Evolutionary conservation across 2,888 invertebrate species (phyloP).

Genomic region (Drosophila longiperda): DNA sequence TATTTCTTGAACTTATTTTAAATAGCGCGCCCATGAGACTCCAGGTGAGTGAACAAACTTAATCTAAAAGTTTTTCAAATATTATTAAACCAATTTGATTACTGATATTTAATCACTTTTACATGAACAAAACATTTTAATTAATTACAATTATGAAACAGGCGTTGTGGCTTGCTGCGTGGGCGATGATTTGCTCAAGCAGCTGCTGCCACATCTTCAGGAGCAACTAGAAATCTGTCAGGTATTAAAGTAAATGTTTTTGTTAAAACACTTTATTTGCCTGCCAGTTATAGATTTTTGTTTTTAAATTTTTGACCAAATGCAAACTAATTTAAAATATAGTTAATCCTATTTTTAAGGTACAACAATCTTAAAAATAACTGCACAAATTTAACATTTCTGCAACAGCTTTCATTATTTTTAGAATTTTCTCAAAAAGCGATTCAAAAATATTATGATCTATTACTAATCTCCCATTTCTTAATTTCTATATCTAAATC

Average conservation of each 20-base stretch:
- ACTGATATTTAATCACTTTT: not conserved
- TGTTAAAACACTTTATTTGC: not conserved
- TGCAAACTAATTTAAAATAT: not conserved
- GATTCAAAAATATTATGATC: not conserved
- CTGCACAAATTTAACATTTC: not conserved
- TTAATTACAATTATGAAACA: conserved; percentile 17
- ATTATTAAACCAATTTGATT: not conserved
- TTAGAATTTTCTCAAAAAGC: not conserved
- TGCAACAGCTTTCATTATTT: not conserved
- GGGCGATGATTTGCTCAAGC: conserved; percentile 96
- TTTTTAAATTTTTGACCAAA: not conserved
- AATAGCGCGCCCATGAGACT: conserved; percentile 98
- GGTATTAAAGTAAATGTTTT: conserved; percentile 25
- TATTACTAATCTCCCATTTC: not conserved
- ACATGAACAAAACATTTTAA: not conserved
- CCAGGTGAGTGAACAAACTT: conserved; percentile 87
- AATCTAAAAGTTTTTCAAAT: not conserved
- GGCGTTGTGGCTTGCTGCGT: conserved; percentile 96
- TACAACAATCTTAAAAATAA: not conserved
- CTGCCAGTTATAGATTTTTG: not conserved
- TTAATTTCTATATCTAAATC: not conserved
- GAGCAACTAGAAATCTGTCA: conserved; percentile 98
- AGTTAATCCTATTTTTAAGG: not conserved
- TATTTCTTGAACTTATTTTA: conserved; percentile 85
- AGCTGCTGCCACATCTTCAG: conserved; percentile 96